Evolutionary conservation across 2,888 invertebrate species (phyloP), one percentile per base, ranked within the genome.

Genomic region (Tetramorium bicarinatum): DNA sequence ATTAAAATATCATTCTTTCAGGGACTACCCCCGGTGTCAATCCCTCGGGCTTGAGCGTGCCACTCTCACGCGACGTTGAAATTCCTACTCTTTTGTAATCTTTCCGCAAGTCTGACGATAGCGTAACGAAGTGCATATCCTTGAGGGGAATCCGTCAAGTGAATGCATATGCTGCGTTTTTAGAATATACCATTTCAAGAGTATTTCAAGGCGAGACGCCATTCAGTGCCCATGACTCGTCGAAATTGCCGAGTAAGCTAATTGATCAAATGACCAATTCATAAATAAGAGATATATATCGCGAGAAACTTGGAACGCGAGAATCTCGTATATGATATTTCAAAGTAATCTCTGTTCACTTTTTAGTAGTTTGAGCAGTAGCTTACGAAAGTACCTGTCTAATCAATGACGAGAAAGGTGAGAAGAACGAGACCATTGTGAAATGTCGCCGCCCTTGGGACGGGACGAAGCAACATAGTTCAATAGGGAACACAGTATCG

Each of bases 1-100:
- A 93, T 93, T 93, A 93, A 93, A 93, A 90, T 91, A 91, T 91
- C 92, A 88, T 88, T 90, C 88, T 81, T 89, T 87, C 74, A 86
- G 81, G 54, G 61, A 82, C 59, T 61, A 59, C 69, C 64, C 59
- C 38, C 38, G 38, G 21, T 41, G 49, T 67, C 76, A 83, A 86
- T 77, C 87, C 74, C 74, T 77, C 81, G 34, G 59, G 77, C 56
- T 62, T 77, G 47, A 41, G 52, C 49, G 25, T 54, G 67, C 29
- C 72, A 44, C 15, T 38, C 80, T 49, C 75, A 18, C 54, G 47
- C 69, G 18, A 79, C 59, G 83, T 52, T 76, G 72, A n/a, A 69
- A 80, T 71, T 72, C 71, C 52, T 52, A 41, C 64, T 52, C 41
- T 61, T 56, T 41, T 85, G 85, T 84, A 84, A 85, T 85, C 67